These are phyloP conservation scores for Sesia apiformis DNA, from an alignment of 2,888 invertebrate genomes.

Conservation along the genomic window DNA sequence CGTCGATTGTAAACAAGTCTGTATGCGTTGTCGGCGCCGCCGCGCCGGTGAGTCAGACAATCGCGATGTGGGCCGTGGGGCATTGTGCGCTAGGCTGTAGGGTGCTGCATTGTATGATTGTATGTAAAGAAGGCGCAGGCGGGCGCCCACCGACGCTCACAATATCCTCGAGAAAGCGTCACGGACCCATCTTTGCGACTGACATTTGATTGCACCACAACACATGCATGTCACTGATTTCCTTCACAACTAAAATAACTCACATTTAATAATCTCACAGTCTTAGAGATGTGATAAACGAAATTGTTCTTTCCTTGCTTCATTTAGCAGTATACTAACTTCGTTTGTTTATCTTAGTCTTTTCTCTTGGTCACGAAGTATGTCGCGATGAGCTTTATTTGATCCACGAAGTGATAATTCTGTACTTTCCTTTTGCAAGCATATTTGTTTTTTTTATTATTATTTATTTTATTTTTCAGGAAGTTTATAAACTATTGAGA, in stretches of 20 bases:
- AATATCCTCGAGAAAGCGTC: constrained; percentile 27
- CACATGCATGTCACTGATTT: no score
- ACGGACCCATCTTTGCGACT: constrained; percentile 11
- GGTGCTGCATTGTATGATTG: constrained; percentile 52
- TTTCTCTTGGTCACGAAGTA: constrained; percentile 16
- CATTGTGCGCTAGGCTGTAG: constrained; percentile 27
- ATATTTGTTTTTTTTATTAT: neutral
- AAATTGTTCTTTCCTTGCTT: neutral
- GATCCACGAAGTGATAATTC: constrained; percentile 63
- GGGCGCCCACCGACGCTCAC: constrained; percentile 46
- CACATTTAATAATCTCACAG: no score
- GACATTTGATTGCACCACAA: neutral
- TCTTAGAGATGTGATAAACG: no score
- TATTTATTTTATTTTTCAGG: no score
- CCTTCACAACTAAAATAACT: no score
- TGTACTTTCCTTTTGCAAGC: constrained; percentile 28
- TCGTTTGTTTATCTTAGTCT: neutral
- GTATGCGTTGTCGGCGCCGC: constrained; percentile 37
- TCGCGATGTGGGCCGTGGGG: constrained; percentile 58
- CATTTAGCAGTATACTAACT: neutral
- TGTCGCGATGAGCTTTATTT: constrained; percentile 46
- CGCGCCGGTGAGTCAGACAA: constrained; percentile 57
- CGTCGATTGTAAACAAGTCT: constrained; percentile 59
- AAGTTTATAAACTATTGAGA: no score
- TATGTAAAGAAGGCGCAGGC: constrained; percentile 68